Conservation (phyloP, 2,888 invertebrate genomes). For the Alloscopus bannaensis region DNA sequence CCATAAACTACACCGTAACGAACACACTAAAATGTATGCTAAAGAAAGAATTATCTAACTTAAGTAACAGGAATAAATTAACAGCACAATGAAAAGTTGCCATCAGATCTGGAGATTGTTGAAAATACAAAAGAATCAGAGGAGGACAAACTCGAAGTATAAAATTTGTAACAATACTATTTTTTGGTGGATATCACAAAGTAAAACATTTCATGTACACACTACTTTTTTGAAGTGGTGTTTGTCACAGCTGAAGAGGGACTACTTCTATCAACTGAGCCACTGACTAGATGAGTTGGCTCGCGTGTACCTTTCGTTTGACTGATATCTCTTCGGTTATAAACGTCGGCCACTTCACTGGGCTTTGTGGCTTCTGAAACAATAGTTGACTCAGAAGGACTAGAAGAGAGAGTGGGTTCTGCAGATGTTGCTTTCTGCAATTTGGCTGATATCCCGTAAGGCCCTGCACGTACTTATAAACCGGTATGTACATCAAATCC, state of each 20-base stretch:
- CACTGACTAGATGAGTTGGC: constrained; percentile 55
- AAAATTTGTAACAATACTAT: background rate
- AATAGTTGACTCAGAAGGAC: constrained; percentile 59
- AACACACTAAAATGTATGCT: background rate
- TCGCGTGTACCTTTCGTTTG: constrained; percentile 38
- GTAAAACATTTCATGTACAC: background rate
- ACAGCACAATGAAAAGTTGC: background rate
- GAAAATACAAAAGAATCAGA: background rate
- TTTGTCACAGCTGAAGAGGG: constrained; percentile 33
- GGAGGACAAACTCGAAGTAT: background rate
- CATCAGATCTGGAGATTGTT: background rate
- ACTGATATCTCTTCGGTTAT: constrained; percentile 30
- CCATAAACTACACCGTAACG: background rate
- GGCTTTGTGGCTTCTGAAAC: constrained; percentile 43
- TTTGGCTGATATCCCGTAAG: too few relatives aligned
- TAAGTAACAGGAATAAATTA: too few relatives aligned
- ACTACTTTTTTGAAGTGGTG: constrained; percentile 20
- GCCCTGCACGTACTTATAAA: too few relatives aligned
- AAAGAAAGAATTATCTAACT: background rate
- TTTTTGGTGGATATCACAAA: constrained; percentile 15
- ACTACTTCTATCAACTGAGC: constrained; percentile 15
- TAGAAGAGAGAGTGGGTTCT: constrained; percentile 50
- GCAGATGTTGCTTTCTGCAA: constrained; percentile 51
- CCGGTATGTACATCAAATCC: too few relatives aligned
- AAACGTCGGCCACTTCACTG: constrained; percentile 6